Conservation (phyloP, 2,113 vertebrate species). For the Anhinga rufa region DNA sequence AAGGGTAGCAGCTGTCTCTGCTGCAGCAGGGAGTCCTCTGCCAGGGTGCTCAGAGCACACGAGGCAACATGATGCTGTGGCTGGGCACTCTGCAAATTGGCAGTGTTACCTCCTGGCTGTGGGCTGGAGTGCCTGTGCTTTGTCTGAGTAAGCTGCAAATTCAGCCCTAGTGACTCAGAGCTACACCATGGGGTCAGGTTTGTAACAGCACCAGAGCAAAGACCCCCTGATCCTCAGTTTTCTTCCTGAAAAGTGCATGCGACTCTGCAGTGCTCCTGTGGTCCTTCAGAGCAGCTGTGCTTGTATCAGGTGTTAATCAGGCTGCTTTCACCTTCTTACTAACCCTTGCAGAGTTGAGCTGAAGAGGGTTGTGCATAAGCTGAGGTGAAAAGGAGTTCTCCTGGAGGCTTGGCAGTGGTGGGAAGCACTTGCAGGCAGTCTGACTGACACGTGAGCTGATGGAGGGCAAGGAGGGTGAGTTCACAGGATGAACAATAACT, state of each 20-base stretch:
- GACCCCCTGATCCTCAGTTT: rapidly evolving
- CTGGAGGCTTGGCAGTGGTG: background rate
- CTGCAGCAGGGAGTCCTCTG: background rate
- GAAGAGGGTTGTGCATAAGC: background rate
- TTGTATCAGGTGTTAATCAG: background rate
- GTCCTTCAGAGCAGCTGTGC: background rate
- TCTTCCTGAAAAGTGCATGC: background rate
- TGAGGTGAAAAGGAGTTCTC: background rate
- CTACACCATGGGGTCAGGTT: background rate
- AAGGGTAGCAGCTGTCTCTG: background rate
- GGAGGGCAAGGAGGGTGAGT: background rate
- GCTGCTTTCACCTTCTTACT: background rate
- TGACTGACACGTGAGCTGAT: background rate
- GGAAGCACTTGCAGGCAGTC: background rate
- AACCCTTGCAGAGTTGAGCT: background rate
- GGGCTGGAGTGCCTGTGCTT: background rate
- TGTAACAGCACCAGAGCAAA: background rate
- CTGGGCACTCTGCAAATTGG: background rate
- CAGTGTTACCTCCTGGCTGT: background rate
- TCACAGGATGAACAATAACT: background rate
- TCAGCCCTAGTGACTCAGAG: background rate
- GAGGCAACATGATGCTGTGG: background rate
- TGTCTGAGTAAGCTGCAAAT: background rate
- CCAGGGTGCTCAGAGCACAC: rapidly evolving
- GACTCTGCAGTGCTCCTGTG: background rate